Base-by-base conservation (phyloP, 2,113 vertebrate genomes). In the Oncorhynchus tshawytscha region DNA sequence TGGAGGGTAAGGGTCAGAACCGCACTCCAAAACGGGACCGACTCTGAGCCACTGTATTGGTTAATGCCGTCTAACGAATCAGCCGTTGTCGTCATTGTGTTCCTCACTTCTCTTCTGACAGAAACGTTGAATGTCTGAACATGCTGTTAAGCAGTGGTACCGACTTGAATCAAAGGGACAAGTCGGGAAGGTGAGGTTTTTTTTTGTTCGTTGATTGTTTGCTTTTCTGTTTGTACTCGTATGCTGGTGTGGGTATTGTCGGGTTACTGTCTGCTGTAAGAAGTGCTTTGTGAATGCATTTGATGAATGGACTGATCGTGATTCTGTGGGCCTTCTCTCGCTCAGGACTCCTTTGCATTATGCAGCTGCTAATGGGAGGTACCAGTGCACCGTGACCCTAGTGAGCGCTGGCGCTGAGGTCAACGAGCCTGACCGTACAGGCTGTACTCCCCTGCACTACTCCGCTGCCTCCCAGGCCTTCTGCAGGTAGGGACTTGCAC, bases 91-190 rank as follows among this genome's bases (percentile, higher is more conserved):
- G 12, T 15, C n/a, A 25, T 49, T 9, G 2, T 4, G 0, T 81
- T 3, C 78, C 5, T 73, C 25, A 84, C 71, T 54, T 69, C 34
- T 48, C 57, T 74, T 20, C 5, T 75, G 29, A 1, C 83, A 99
- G 97, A 93, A 98, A 97, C 65, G 94, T 99, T 91, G 97, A 99
- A 94, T 99, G 97, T 97, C 95, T 99, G 94, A 97, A 98, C 90
- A 94, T 97, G 95, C 95, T 98, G 88, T 94, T 98, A 92, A 97
- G 96, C 94, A 98, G 96, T 76, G 96, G 97, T 88, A 96, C 96
- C 77, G 96, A 97, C 91, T 90, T 97, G 90, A 97, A 94, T 89
- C 96, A 95, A 91, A 95, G 94, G 91, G 97, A 99, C 90, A 95
- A 96, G 76, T 95, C 97, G 80, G 97, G 96, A 93, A 96, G 97